phyloP scores from a whole-genome alignment of 2,113 vertebrate species.

The Ctenodactylus gundi region DNA sequence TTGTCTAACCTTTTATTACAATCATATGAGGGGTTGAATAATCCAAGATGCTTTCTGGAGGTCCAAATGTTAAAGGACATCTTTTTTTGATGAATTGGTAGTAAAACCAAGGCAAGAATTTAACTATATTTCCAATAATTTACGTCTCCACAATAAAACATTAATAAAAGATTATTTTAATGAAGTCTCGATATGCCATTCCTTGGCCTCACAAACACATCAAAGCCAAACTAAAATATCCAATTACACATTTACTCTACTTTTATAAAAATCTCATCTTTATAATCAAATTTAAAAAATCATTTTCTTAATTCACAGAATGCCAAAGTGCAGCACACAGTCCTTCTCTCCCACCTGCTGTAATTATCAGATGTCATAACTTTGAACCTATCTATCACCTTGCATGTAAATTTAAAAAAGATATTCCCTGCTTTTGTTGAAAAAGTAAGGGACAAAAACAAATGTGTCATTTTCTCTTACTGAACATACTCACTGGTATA shows the following conservation, averaged over 20 bases:
- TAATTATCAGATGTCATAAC: neutral
- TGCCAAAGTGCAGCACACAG: neutral
- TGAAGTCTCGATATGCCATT: neutral
- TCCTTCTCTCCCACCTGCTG: neutral
- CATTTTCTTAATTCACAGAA: neutral
- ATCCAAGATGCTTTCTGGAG: neutral
- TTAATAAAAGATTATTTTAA: neutral
- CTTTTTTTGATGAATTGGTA: constrained; percentile 4
- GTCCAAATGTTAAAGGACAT: neutral
- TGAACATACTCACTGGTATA: neutral
- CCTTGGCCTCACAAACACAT: neutral
- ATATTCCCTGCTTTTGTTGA: neutral
- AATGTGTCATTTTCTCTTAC: neutral
- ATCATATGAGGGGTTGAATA: neutral
- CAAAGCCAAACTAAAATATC: neutral
- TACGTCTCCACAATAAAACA: neutral
- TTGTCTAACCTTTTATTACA: neutral
- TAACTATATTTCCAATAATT: constrained; percentile 16
- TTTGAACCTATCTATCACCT: neutral
- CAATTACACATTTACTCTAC: neutral
- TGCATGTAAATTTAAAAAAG: neutral
- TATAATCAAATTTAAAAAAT: constrained; percentile 18
- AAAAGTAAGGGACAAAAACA: constrained; percentile 38
- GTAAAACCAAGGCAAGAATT: neutral
- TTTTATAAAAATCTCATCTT: neutral